A percentile compares a stretch with the other conserved stretches of the same genome.
phyloP scores from a whole-genome alignment of 2,888 invertebrate genomes.

The Malthinus seriepunctatus region DNA sequence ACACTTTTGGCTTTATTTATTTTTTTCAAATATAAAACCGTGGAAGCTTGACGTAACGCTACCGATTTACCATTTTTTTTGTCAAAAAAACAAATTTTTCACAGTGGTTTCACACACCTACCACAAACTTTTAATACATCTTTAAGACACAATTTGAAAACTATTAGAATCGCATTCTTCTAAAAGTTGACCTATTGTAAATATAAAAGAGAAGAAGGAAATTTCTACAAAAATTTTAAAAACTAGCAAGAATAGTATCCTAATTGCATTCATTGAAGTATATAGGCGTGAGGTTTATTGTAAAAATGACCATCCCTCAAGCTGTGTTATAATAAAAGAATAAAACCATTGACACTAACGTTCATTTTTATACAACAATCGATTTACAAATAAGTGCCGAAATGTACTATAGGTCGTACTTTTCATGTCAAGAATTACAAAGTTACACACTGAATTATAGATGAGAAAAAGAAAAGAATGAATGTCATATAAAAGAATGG shows the following conservation, averaged over 20 bases:
- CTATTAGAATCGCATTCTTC: constrained; percentile 8
- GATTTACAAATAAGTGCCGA: constrained; percentile 45
- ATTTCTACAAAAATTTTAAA: constrained; percentile 13
- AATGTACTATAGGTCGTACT: constrained; percentile 31
- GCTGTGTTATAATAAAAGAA: constrained; percentile 39
- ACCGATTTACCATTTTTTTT: background rate
- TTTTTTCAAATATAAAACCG: too few species aligned
- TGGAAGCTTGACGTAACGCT: too few species aligned
- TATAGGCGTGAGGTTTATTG: constrained; percentile 50
- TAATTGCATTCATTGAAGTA: constrained; percentile 54
- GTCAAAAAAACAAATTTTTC: background rate
- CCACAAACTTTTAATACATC: background rate
- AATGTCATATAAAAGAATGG: constrained; percentile 1
- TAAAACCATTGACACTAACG: constrained; percentile 46
- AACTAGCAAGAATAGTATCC: constrained; percentile 45
- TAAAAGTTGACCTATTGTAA: background rate
- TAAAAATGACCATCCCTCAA: constrained; percentile 31
- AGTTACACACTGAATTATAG: constrained; percentile 32
- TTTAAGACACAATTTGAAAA: constrained; percentile 5
- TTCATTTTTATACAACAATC: constrained; percentile 46
- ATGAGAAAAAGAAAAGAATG: constrained; percentile 8
- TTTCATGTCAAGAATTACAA: constrained; percentile 29
- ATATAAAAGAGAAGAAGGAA: constrained; percentile 9
- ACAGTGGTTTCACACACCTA: constrained; percentile 4
- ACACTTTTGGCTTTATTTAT: too few species aligned